Evolutionary conservation across 2,113 vertebrate species (phyloP), one percentile per base, ranked within the genome.

Genomic region (Spea multiplicata): DNA sequence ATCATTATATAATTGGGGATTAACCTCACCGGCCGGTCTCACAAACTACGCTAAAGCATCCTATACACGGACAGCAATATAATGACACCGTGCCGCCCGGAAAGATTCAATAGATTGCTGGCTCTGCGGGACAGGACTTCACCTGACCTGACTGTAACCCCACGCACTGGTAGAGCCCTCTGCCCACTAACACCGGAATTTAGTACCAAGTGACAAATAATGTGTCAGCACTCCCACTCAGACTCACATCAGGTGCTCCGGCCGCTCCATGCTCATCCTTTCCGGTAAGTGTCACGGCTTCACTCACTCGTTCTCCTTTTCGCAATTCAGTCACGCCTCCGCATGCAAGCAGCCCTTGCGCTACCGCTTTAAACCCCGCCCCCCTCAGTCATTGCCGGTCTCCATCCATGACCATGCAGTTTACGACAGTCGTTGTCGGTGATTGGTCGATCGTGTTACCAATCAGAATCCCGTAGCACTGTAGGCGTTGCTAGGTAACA

Each of bases 331-430:
- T 44, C 61, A 53, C 77, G 52, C 77, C 77, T 48, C 69, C 59
- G 6, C 61, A 47, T 14, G 64, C 49, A 55, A 45, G 75, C 66
- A 71, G 75, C 75, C 75, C 62, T 62, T 73, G 8, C 8, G 44
- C 2, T 10, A 17, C 4, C 44, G 45, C 4, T 1, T 44, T 17
- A 6, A 3, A 5, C 10, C 45, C 66, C 66, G 66, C 75, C 75
- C 0, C 6, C 7, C 1, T 14, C 17, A 45, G 13, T 9, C 2
- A 30, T 5, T 44, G 13, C 44, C 44, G 2, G 12, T 61, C 57
- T 9, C 5, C 57, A 30, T 30, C 30, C 3, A 45, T 45, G 65
- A 13, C 69, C 16, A 10, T 53, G 49, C 14, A 5, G 55, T 5
- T 9, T 59, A 13, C 3, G 14, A 13, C 55, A 8, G 10, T 59